These are phyloP conservation scores for Eueides isabella DNA, from an alignment of 1,140 invertebrate genomes.

Conservation along the genomic window DNA sequence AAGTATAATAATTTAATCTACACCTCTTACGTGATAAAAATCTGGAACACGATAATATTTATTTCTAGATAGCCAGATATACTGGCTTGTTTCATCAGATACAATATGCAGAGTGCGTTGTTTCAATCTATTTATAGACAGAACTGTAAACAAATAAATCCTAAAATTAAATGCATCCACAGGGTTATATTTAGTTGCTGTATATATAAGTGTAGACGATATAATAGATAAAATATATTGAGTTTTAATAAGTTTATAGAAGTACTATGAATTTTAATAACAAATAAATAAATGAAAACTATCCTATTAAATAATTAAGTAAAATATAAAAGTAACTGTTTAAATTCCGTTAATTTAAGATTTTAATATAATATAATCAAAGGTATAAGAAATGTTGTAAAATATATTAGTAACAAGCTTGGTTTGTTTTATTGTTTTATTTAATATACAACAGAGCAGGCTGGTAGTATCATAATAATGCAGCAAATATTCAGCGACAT, in stretches of 20 bases:
- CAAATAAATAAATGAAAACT: too few species aligned
- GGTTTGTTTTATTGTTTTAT: too few species aligned
- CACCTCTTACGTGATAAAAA: background rate
- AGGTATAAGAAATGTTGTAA: too few species aligned
- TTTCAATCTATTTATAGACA: background rate
- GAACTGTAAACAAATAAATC: background rate
- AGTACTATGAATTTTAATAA: too few species aligned
- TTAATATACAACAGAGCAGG: too few species aligned
- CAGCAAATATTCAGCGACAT: background rate
- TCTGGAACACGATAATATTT: background rate
- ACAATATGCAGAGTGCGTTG: constrained; percentile 1
- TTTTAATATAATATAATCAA: too few species aligned
- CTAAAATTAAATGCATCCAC: background rate
- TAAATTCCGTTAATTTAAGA: too few species aligned
- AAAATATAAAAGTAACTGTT: too few species aligned
- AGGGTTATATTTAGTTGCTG: background rate
- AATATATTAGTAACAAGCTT: too few species aligned
- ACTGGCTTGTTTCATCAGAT: background rate
- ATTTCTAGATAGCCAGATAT: constrained; percentile 2
- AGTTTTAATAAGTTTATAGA: too few species aligned
- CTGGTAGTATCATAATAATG: constrained; percentile 6
- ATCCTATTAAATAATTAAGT: too few species aligned
- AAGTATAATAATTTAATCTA: background rate
- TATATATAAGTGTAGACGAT: background rate
- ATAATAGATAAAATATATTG: too few species aligned